A percentile compares a stretch with the other conserved stretches of the same genome.
phyloP scores from a whole-genome alignment of 2,113 vertebrate genomes.

The Chaetodon auriga region DNA sequence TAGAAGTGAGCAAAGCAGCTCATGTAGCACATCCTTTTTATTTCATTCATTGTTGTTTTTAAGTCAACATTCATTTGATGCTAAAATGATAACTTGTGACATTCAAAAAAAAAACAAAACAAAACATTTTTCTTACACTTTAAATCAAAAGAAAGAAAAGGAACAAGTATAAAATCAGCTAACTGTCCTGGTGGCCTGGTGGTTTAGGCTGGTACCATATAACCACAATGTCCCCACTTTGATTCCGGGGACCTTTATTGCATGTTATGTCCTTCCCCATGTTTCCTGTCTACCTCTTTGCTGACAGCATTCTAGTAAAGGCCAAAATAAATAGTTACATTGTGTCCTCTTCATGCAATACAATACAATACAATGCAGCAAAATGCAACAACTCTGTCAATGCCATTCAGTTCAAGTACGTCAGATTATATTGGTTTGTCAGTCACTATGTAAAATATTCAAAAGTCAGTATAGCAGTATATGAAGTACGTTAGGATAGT shows the following conservation, averaged over 20 bases:
- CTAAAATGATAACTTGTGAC: background rate
- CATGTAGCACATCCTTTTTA: background rate
- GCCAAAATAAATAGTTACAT: background rate
- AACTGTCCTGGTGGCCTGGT: background rate
- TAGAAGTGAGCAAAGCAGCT: background rate
- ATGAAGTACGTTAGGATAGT: background rate
- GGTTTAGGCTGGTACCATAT: background rate
- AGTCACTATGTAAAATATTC: background rate
- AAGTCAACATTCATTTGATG: background rate
- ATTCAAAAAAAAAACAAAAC: background rate
- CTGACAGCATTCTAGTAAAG: background rate
- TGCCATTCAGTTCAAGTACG: background rate
- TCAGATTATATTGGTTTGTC: background rate
- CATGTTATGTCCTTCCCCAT: background rate
- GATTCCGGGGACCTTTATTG: background rate
- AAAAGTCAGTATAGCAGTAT: background rate
- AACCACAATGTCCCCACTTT: background rate
- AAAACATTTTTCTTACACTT: background rate
- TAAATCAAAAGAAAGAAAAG: background rate
- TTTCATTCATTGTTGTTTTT: background rate
- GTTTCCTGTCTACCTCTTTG: slow-evolving; percentile 46
- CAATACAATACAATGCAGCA: background rate
- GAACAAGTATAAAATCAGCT: background rate
- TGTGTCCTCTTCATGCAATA: background rate
- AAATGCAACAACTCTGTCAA: background rate